Evolutionary conservation across 2,113 vertebrate species (phyloP), one percentile per base, ranked within the genome.

Genomic region (Erythrocebus patas): DNA sequence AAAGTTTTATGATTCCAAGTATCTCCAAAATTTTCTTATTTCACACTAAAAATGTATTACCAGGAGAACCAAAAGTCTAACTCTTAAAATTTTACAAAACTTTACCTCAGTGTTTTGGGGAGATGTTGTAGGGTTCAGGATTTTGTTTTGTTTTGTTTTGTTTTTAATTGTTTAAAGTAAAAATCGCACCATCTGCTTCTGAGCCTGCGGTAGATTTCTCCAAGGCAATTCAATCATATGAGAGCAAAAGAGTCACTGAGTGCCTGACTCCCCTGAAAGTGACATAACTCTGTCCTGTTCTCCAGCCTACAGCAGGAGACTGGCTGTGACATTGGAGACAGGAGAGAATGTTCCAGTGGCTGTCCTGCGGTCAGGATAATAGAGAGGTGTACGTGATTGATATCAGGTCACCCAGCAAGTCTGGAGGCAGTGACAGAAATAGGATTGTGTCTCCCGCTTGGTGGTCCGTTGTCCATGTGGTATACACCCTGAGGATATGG

Each of bases 271-370:
- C 70, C 95, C 82, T 96, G 87, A 96, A 97, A 95, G 81, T 93
- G 90, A 91, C 94, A 92, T n/a, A 22, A 20, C 92, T 86, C 80
- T 10, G 13, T 96, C 92, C 92, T 91, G 45, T 82, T 89, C 85
- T 95, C 93, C 83, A 95, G 87, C 84, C 89, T 78, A 66, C 73
- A 97, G 89, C 89, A 90, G 89, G 70, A 91, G 83, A 97, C 83
- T 80, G 18, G 50, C 59, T 96, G 72, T 90, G 96, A 96, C 92
- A 94, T 1, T 50, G 80, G 83, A 93, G 59, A 91, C 70, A 96
- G 45, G n/a, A 27, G 48, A 38, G 70, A 91, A 73, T 72, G 61
- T 91, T 66, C 83, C 96, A 94, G 89, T 86, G 82, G 82, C 95
- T 96, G 89, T 92, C 82, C 76, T 78, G 68, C 32, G 13, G 12